These are phyloP conservation scores for Mechanitis messenoides DNA, from an alignment of 2,888 invertebrate species.

Conservation along the genomic window DNA sequence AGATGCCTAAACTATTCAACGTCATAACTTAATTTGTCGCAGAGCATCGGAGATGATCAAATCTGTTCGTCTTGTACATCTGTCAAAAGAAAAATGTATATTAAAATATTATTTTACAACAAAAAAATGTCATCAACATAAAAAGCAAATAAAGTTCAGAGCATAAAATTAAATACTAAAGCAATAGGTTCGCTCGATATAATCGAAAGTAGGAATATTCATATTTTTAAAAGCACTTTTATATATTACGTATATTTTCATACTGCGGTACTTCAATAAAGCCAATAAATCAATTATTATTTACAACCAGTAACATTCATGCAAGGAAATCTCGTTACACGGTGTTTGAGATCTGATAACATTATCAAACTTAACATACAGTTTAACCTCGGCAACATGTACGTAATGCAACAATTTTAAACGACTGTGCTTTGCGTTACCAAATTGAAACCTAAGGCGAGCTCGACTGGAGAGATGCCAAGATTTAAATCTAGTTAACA, in stretches of 20 bases:
- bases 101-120: constrained; percentile 31
- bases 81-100: constrained; percentile 78
- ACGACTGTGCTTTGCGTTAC: constrained; percentile 18
- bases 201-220: constrained; percentile 20
- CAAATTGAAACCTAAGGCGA: constrained; percentile 10
- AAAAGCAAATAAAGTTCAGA: constrained; percentile 20
- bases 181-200: constrained; percentile 15
- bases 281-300: constrained; percentile 20
- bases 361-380: background rate
- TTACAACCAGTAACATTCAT: constrained; percentile 57
- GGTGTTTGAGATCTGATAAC: constrained; percentile 22
- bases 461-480: constrained; percentile 20
- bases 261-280: constrained; percentile 17
- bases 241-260: constrained; percentile 15
- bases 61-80: constrained; percentile 86
- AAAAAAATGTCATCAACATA: constrained; percentile 9
- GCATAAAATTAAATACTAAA: constrained; percentile 10
- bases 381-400: background rate
- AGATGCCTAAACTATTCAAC: constrained; percentile 25
- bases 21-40: constrained; percentile 24
- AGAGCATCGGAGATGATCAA: constrained; percentile 68
- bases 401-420: constrained; percentile 15
- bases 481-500: constrained; percentile 11
- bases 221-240: constrained; percentile 21
- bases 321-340: constrained; percentile 75